Evolutionary conservation across 2,888 invertebrate species (phyloP).

Genomic region (Scaptomyza flava): DNA sequence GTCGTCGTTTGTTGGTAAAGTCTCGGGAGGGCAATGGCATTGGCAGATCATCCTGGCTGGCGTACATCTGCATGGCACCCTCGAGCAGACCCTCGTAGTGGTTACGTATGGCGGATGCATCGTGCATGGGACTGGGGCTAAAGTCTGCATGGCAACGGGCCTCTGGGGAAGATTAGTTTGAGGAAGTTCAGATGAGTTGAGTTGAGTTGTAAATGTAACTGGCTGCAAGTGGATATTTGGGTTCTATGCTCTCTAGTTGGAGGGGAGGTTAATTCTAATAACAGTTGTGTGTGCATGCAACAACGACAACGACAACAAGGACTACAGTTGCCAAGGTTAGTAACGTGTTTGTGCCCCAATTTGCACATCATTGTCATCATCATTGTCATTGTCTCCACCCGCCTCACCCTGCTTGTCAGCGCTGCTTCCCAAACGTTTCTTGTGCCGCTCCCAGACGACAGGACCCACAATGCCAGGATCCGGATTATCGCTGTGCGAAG

Average conservation of each 20-base stretch:
- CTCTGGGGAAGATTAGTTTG: constrained; percentile 74
- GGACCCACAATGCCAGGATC: constrained; percentile 94
- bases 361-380: constrained; percentile 67
- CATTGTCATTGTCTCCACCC: constrained; percentile 57
- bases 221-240: constrained; percentile 45
- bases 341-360: constrained; percentile 72
- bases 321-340: constrained; percentile 66
- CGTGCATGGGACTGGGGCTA: constrained; percentile 81
- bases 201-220: constrained; percentile 45
- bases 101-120: constrained; percentile 83
- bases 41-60: constrained; percentile 83
- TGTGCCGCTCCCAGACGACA: constrained; percentile 92
- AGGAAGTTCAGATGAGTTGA: constrained; percentile 61
- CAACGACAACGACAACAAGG: constrained; percentile 61
- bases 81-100: constrained; percentile 84
- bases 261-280: constrained; percentile 36
- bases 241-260: constrained; percentile 31
- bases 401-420: constrained; percentile 73
- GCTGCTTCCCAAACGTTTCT: constrained; percentile 86
- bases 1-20: constrained; percentile 77
- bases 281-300: constrained; percentile 51
- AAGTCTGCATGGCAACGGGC: constrained; percentile 64
- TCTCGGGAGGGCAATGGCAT: constrained; percentile 81
- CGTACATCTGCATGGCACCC: constrained; percentile 84
- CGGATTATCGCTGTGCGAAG: constrained; percentile 90